Evolutionary conservation across 1,140 invertebrate species (phyloP).

Genomic region (Cyrtorhinus lividipennis): DNA sequence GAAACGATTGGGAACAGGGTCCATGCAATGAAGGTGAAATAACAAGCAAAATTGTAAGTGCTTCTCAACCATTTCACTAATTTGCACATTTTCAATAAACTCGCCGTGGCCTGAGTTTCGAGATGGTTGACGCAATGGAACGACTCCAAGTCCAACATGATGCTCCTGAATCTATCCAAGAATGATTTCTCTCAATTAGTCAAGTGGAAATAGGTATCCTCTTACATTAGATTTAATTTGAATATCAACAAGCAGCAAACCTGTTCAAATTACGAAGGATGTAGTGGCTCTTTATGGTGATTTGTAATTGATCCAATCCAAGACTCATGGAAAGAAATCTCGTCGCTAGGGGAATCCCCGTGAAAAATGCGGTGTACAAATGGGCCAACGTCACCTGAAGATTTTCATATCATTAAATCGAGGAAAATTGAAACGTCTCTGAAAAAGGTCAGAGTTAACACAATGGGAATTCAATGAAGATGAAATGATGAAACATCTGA

Average conservation of each 20-base stretch:
- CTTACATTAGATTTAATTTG: neutral
- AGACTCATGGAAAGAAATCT: neutral
- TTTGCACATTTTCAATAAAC: neutral
- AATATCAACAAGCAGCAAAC: neutral
- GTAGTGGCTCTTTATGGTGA: neutral
- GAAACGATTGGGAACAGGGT: neutral
- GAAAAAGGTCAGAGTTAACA: no score
- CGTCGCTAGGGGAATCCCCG: neutral
- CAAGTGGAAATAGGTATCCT: neutral
- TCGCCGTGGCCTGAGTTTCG: neutral
- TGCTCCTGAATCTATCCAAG: neutral
- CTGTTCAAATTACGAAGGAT: neutral
- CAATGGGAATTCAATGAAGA: neutral
- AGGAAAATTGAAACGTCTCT: neutral
- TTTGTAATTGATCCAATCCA: neutral
- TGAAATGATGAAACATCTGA: neutral
- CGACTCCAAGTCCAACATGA: neutral
- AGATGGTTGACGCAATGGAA: constrained; percentile 2
- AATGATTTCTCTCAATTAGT: neutral
- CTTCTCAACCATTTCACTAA: neutral
- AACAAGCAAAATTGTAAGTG: neutral
- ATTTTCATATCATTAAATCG: neutral
- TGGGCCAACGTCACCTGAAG: neutral
- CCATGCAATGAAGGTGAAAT: constrained; percentile 1
- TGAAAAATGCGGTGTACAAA: neutral